Conservation (phyloP, 2,797 vertebrate genomes). For the Labeo calbasu region DNA sequence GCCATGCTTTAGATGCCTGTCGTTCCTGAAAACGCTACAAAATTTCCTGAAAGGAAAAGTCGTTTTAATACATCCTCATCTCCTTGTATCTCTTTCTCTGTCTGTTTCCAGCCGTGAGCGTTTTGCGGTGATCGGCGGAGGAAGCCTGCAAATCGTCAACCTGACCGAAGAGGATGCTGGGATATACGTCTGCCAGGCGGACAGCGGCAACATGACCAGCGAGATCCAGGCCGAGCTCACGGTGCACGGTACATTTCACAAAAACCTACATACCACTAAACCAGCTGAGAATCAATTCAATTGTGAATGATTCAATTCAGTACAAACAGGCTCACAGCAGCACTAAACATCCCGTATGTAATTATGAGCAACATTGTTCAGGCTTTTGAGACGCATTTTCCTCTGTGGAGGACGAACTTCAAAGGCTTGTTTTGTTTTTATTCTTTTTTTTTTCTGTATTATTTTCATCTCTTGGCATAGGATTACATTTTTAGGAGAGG, state of each 20-base stretch:
- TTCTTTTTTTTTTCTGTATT: not conserved
- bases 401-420: constrained; percentile 23
- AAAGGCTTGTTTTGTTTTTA: constrained; percentile 14
- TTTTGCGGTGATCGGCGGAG: constrained; percentile 81
- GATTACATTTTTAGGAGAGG: not conserved
- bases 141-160: constrained; percentile 83
- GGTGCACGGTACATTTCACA: constrained; percentile 83
- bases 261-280: not conserved
- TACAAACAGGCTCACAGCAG: not conserved
- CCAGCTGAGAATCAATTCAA: not conserved
- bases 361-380: not conserved
- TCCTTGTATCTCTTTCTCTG: not conserved
- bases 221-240: constrained; percentile 86
- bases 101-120: constrained; percentile 69
- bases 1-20: not conserved
- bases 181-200: constrained; percentile 85
- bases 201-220: constrained; percentile 83
- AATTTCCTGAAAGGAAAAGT: constrained; percentile 21
- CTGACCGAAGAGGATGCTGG: constrained; percentile 84
- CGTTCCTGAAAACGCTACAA: not conserved
- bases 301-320: not conserved
- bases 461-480: constrained; percentile 20
- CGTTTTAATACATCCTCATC: not conserved
- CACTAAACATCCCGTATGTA: not conserved
- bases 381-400: not conserved